These are phyloP conservation scores for Tetraneura akinire DNA, from an alignment of 1,140 invertebrate species.

Conservation along the genomic window DNA sequence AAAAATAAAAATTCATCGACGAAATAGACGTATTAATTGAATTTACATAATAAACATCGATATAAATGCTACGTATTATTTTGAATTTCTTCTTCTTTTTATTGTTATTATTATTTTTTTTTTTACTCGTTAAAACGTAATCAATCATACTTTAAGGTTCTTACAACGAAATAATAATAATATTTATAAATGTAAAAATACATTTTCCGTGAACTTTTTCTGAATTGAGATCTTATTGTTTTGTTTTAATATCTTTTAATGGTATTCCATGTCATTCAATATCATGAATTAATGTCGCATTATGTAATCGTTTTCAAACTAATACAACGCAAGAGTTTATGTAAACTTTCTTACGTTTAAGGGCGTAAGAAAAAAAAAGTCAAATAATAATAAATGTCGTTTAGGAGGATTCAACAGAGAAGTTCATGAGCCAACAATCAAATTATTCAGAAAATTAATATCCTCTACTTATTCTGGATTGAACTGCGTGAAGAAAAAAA, in stretches of 20 bases:
- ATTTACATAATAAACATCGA: too few species aligned
- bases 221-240: neutral
- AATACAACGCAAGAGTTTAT: neutral
- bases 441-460: slow-evolving; percentile 41
- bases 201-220: neutral
- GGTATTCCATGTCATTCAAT: neutral
- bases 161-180: neutral
- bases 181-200: neutral
- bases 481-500: neutral
- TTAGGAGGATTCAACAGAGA: neutral
- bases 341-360: neutral
- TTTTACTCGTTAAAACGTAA: neutral
- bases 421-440: slow-evolving; percentile 27
- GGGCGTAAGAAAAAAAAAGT: neutral
- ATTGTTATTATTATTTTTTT: neutral
- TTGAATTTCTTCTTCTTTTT: too few species aligned
- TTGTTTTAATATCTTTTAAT: slow-evolving; percentile 1
- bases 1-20: too few species aligned
- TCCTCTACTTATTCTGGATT: neutral
- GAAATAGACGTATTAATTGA: too few species aligned
- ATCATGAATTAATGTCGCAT: neutral
- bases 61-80: too few species aligned
- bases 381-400: slow-evolving; percentile 21
- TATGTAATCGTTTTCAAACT: neutral
- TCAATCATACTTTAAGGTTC: neutral